Evolutionary conservation across 2,113 vertebrate species (phyloP), one percentile per base, ranked within the genome.

Genomic region (Aplodontia rufa): DNA sequence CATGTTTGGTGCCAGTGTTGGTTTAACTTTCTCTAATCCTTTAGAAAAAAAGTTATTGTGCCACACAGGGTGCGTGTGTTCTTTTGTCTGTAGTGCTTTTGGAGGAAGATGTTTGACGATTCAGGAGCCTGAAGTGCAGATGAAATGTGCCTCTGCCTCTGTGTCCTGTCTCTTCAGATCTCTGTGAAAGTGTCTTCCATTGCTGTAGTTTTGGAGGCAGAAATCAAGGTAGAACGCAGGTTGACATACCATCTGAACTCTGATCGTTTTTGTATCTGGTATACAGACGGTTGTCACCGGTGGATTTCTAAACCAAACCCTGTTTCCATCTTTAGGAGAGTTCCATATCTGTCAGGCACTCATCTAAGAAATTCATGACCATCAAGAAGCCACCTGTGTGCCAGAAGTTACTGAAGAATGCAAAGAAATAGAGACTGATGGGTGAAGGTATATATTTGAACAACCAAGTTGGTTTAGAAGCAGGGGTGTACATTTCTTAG

Each of bases 331-430:
- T 76, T 93, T 62, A 99, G 99, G 99, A 99, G 84, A 99, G 99
- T 58, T 8, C 93, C 28, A 99, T 97, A 89, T 91, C 97, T 30
- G 98, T 99, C 9, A 99, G 98, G 53, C n/a, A 95, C 32, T 98
- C 99, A 2, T 99, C 98, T 60, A 99, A 97, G 92, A 99, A 98
- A 88, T 99, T 99, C 89, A 93, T 99, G 35, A 98, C 92, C 79
- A 99, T 99, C 7, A 98, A 99, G 58, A 99, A 99, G 95, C 99
- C 99, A 1, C 98, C 99, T 0, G 98, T 45, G 9, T 64, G 17
- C 42, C 37, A 32, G 55, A 82, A 62, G 55, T 82, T 82, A 82
- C 1, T 64, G 40, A 16, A 82, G 16, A 82, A 22, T 40, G 99
- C 98, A 1, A 98, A 98, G 95, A 99, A 96, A 24, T 99, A 99